Evolutionary conservation across 2,113 vertebrate genomes (phyloP).

Genomic region (Leiothrix lutea): DNA sequence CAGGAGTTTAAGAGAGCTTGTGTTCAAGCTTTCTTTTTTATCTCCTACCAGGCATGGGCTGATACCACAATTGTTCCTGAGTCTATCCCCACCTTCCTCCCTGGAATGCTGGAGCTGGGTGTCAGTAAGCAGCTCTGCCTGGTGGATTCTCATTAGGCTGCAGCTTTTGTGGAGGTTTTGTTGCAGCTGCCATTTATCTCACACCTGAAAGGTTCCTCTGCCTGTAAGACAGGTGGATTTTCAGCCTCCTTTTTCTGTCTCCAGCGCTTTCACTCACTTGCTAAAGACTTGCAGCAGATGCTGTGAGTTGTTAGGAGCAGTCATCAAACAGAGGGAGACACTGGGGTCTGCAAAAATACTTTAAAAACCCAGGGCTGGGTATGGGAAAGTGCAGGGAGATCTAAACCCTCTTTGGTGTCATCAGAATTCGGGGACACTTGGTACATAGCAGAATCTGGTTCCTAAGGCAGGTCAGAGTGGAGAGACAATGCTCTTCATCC

Average conservation of each 20-base stretch:
- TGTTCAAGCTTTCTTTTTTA: neutral
- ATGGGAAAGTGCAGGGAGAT: neutral
- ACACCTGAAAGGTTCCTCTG: neutral
- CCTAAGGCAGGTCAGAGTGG: neutral
- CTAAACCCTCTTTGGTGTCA: neutral
- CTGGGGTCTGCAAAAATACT: neutral
- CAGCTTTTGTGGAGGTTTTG: slow-evolving; percentile 45
- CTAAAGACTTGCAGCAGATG: neutral
- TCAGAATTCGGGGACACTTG: neutral
- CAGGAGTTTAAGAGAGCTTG: neutral
- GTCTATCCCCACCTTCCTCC: neutral
- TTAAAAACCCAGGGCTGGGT: neutral
- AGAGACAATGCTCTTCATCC: neutral
- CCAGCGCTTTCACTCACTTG: neutral
- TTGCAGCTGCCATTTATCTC: slow-evolving; percentile 42
- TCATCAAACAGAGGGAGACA: neutral
- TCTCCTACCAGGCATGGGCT: neutral
- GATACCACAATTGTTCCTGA: neutral
- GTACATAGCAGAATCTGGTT: neutral
- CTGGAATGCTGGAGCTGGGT: neutral
- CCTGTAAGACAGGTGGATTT: slow-evolving; percentile 22
- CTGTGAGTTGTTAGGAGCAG: neutral
- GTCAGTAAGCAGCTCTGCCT: slow-evolving; percentile 42
- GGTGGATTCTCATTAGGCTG: slow-evolving; percentile 52
- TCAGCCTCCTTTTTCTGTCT: neutral